Conservation (phyloP, 2,113 vertebrate species). For the Neodontobutis hainanensis region DNA sequence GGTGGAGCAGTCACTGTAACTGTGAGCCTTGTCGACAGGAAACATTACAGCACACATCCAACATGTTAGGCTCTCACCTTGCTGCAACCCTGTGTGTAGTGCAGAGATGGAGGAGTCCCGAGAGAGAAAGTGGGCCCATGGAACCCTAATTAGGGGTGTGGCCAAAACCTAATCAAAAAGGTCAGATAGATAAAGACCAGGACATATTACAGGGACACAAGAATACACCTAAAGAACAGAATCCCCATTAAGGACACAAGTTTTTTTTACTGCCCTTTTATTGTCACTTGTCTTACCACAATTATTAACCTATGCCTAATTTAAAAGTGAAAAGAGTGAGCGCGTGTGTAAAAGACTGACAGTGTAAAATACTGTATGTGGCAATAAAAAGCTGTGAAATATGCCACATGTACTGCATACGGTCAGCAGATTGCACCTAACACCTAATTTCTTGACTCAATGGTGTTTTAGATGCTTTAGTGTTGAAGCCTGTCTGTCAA, state of each 20-base stretch:
- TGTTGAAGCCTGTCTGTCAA: slow-evolving; percentile 2
- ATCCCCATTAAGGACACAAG: too few species aligned
- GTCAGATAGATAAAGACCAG: slow-evolving; percentile 11
- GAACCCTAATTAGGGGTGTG: too few species aligned
- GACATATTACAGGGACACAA: too few species aligned
- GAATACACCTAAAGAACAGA: too few species aligned
- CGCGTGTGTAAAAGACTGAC: slow-evolving; percentile 17
- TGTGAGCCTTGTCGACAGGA: slow-evolving; percentile 46
- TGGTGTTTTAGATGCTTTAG: background rate
- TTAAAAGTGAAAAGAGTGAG: background rate
- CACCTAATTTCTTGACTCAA: background rate
- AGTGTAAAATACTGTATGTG: slow-evolving; percentile 22
- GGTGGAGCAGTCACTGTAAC: slow-evolving; percentile 34
- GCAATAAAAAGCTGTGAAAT: slow-evolving; percentile 37
- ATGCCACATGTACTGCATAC: background rate
- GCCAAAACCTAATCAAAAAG: too few species aligned
- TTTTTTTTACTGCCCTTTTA: too few species aligned
- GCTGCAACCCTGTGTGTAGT: slow-evolving; percentile 10
- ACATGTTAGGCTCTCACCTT: slow-evolving; percentile 24
- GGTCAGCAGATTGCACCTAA: background rate
- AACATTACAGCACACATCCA: slow-evolving; percentile 44
- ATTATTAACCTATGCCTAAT: background rate
- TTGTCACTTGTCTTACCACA: too few species aligned
- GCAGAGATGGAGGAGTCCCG: background rate
- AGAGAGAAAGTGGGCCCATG: background rate